Percentiles rank a stretch among this genome's conserved stretches.
phyloP scores from a whole-genome alignment of 2,113 vertebrate species.

The Caloenas nicobarica region DNA sequence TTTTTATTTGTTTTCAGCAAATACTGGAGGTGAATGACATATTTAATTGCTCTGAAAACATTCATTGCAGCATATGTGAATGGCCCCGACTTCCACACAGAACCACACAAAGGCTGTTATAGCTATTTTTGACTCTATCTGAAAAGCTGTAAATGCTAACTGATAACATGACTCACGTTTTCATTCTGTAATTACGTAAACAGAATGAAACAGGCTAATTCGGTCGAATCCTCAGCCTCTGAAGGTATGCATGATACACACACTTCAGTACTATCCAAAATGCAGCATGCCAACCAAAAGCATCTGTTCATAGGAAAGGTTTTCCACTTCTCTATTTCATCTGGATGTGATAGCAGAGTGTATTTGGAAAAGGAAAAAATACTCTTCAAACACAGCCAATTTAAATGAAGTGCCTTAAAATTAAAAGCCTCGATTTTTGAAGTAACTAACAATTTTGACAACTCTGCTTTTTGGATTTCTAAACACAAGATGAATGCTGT shows the following conservation, averaged over 20 bases:
- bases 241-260: neutral
- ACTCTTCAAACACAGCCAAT: neutral
- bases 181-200: conserved; percentile 26
- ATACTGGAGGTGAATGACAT: conserved; percentile 7
- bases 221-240: neutral
- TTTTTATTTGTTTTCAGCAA: conserved; percentile 46
- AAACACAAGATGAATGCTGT: neutral
- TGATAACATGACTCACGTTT: neutral
- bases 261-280: neutral
- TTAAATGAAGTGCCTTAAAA: conserved; percentile 16
- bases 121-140: neutral
- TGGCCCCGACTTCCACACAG: neutral
- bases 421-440: conserved; percentile 5
- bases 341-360: neutral
- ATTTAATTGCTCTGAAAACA: conserved; percentile 48
- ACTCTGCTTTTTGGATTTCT: neutral
- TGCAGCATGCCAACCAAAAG: neutral
- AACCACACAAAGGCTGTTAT: neutral
- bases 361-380: neutral
- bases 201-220: neutral
- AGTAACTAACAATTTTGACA: neutral
- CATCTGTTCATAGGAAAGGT: neutral
- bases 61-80: conserved; percentile 16
- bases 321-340: neutral
- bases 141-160: conserved; percentile 15